Evolutionary conservation across 64 coral and sea anemone genomes (phyloP).

Genomic region (Acropora tenuis): DNA sequence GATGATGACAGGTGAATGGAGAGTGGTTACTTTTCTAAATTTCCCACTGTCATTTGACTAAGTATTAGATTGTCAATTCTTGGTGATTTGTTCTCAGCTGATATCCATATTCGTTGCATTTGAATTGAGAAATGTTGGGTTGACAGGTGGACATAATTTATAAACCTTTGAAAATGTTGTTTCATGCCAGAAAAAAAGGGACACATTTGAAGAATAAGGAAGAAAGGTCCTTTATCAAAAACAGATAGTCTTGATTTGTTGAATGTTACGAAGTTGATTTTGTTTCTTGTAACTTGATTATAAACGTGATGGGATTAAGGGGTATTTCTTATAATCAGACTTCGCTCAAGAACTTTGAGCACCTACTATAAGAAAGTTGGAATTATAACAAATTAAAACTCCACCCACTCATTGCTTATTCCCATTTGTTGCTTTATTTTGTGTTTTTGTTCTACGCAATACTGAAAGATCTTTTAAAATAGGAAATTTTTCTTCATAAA

Average conservation of each 20-base stretch:
- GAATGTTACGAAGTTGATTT: constrained; percentile 17
- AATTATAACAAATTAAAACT: too few relatives aligned
- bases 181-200: constrained; percentile 6
- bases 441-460: too few relatives aligned
- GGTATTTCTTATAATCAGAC: too few relatives aligned
- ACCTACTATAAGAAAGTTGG: too few relatives aligned
- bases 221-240: constrained; percentile 22
- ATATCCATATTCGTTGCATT: constrained; percentile 13
- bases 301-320: constrained; percentile 15
- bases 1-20: constrained; percentile 72
- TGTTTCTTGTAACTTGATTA: constrained; percentile 27
- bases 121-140: constrained; percentile 23
- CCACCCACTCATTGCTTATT: too few relatives aligned
- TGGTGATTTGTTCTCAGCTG: constrained; percentile 3
- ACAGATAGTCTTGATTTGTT: constrained; percentile 29
- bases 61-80: background rate
- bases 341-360: too few relatives aligned
- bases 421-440: too few relatives aligned
- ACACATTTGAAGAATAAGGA: constrained; percentile 16
- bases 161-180: constrained; percentile 19
- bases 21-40: constrained; percentile 63
- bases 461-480: background rate
- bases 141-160: constrained; percentile 26
- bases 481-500: constrained; percentile 24
- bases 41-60: constrained; percentile 46